Evolutionary conservation across 2,113 vertebrate genomes (phyloP).

Genomic region (Eidolon helvum): DNA sequence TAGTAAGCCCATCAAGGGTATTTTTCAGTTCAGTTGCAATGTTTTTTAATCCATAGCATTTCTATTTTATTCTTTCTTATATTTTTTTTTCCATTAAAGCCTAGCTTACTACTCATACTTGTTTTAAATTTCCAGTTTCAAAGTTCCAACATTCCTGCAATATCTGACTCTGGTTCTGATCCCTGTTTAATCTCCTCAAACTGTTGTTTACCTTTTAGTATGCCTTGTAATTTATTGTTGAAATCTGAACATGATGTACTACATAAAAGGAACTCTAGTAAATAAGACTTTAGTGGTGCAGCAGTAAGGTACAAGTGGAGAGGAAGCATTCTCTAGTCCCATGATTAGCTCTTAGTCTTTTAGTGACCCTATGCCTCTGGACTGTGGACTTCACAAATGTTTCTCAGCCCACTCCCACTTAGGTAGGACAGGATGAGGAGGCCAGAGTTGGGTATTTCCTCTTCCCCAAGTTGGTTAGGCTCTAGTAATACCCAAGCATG

Average conservation of each 20-base stretch:
- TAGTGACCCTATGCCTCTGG: neutral
- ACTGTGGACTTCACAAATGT: neutral
- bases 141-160: neutral
- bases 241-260: neutral
- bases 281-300: neutral
- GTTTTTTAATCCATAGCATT: neutral
- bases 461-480: neutral
- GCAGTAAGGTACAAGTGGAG: neutral
- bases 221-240: neutral
- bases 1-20: neutral
- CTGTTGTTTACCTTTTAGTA: neutral
- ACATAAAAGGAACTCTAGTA: neutral
- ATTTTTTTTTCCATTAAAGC: slow-evolving; percentile 25
- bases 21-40: neutral
- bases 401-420: neutral
- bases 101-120: neutral
- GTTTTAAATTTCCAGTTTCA: neutral
- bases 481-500: neutral
- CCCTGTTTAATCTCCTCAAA: neutral
- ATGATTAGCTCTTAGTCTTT: neutral
- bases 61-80: slow-evolving; percentile 12
- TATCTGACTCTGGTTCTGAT: slow-evolving; percentile 19
- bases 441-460: neutral
- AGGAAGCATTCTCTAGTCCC: neutral
- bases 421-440: neutral